Percentiles rank a stretch among this genome's conserved stretches.
phyloP scores from a whole-genome alignment of 2,113 vertebrate genomes.

The Dicaeum eximium region DNA sequence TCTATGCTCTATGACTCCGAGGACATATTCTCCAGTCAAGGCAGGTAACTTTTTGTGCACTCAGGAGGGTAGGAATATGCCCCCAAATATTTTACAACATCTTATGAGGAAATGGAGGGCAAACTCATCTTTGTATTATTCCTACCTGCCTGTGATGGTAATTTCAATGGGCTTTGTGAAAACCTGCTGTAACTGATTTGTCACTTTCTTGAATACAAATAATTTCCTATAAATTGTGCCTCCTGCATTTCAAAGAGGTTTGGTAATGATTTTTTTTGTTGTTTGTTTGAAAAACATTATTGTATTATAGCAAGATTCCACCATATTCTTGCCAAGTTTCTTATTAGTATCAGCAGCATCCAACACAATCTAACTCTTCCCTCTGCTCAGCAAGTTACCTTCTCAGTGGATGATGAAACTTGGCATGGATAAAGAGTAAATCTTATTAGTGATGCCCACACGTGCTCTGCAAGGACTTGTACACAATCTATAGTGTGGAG shows the following conservation, averaged over 20 bases:
- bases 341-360: slow-evolving; percentile 11
- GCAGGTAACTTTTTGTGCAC: neutral
- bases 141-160: neutral
- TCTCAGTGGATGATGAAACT: slow-evolving; percentile 45
- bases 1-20: neutral
- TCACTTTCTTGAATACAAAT: neutral
- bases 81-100: neutral
- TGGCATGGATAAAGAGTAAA: slow-evolving; percentile 29
- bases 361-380: neutral
- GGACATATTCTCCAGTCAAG: neutral
- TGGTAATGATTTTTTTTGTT: neutral
- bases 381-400: slow-evolving; percentile 41
- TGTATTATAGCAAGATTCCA: neutral
- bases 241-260: neutral
- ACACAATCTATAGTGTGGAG: neutral
- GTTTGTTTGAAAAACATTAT: slow-evolving; percentile 1
- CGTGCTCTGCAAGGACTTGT: neutral
- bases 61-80: neutral
- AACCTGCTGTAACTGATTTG: neutral
- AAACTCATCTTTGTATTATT: neutral
- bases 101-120: neutral
- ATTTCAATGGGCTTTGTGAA: neutral
- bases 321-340: slow-evolving; percentile 15
- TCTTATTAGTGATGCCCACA: slow-evolving; percentile 34
- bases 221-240: neutral